These are phyloP conservation scores for Manduca sexta DNA, from an alignment of 1,140 invertebrate genomes.

Conservation along the genomic window DNA sequence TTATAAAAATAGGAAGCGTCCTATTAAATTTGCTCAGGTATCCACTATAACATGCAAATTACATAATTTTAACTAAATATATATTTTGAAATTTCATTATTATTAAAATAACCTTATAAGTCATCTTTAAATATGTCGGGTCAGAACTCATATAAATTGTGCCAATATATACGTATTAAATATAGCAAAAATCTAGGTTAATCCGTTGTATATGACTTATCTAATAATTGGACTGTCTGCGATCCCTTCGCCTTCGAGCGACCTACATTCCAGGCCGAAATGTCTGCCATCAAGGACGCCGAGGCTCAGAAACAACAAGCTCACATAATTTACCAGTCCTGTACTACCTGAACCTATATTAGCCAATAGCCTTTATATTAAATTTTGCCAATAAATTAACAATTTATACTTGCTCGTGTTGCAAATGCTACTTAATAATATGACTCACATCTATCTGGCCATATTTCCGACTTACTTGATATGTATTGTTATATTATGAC, in stretches of 20 bases:
- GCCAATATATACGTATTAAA: background rate
- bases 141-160: background rate
- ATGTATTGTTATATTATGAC: too few species aligned
- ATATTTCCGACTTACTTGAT: too few species aligned
- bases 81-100: background rate
- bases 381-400: background rate
- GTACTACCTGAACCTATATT: background rate
- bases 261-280: slow-evolving; percentile 36
- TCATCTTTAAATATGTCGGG: too few species aligned
- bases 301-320: slow-evolving; percentile 1
- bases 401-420: too few species aligned
- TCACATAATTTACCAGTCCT: background rate
- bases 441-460: too few species aligned
- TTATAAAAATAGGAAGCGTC: too few species aligned
- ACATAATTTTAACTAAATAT: background rate
- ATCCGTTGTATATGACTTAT: slow-evolving; percentile 13
- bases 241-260: slow-evolving; percentile 25
- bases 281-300: slow-evolving; percentile 22
- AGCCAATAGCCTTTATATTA: background rate
- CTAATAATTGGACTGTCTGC: slow-evolving; percentile 6
- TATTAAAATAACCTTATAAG: too few species aligned
- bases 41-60: too few species aligned
- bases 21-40: too few species aligned
- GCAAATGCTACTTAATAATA: too few species aligned
- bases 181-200: slow-evolving; percentile 14